Evolutionary conservation across 1,140 invertebrate species (phyloP), one percentile per base, ranked within the genome.

Genomic region (Drosophila subpulchrella): DNA sequence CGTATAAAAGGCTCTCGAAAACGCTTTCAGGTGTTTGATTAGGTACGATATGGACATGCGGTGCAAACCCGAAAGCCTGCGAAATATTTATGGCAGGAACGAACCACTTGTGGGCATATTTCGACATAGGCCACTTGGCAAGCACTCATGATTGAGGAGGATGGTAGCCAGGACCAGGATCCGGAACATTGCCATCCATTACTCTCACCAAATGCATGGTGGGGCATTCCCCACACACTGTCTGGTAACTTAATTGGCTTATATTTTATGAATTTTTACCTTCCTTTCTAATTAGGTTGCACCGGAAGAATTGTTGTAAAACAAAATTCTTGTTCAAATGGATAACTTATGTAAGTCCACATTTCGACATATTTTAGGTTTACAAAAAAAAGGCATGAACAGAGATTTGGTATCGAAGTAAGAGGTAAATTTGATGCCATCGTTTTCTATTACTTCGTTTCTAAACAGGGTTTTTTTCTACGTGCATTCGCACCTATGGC

Each of bases 241-340:
- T 54, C 41, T 20, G 55, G 50, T 34, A 48, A 53, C 17, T 32
- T 75, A 78, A 86, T 86, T 78, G 65, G 82, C 57, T 30, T 50
- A 61, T 65, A 78, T 68, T 60, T 66, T 73, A 76, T 54, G 55
- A 27, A 54, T 57, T 60, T 78, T 56, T 46, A 51, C 65, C 24
- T 30, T 5, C 50, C 6, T 27, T 6, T n/a, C 36, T 7, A 20
- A 44, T 15, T 11, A 47, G 10, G 24, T 4, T 20, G 48, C 59
- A 67, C 63, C 24, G 8, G 13, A 13, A 58, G 5, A 51, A 51
- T 17, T 24, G 20, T 20, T 13, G 5, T 30, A 57, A 20, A 58
- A 32, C 7, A 0, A 13, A 30, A 38, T 4, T 38, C 20, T 20
- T 20, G 20, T 20, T 20, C 0, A 20, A 20, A 20, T 20, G 20